Evolutionary conservation across 2,888 invertebrate species (phyloP), one percentile per base, ranked within the genome.

Genomic region (Macaria liturata): DNA sequence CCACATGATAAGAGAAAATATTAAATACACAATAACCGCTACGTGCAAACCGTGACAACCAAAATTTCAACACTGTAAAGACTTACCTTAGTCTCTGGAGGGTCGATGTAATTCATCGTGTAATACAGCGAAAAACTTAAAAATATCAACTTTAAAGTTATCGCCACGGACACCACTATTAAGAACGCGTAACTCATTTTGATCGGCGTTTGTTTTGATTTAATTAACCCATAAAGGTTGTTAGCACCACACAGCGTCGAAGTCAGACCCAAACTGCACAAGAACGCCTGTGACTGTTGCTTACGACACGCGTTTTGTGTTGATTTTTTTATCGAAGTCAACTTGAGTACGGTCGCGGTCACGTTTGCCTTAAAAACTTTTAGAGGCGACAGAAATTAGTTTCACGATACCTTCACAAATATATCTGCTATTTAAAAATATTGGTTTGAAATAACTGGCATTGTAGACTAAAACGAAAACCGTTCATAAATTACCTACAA

Each of bases 101-200:
- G 52, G 59, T 74, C 73, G 49, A 67, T 70, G 46, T 76, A 67
- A 58, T 86, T 86, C 56, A 87, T 59, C 4, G 88, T 88, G 64
- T 84, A 81, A 70, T 88, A 88, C 66, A 91, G 72, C 3, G 91
- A 90, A 61, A 89, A 88, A 78, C 83, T 84, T 63, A 91, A 72
- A 69, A 91, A 91, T 66, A 89, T 63, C 60, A 91, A 71, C 67
- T 91, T 90, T 46, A 89, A 53, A 49, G 86, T 83, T 42, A 91
- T 82, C 5, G 91, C 91, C 40, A 88, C 83, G 4, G 87, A 83
- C 62, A 86, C 88, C 53, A 91, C 90, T 68, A 90, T 85, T 60
- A 91, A 68, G 70, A 91, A 91, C 39, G 88, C 83, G 72, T 80
- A 80, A 61, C 66, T 81, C 86, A 84, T 86, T 53, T 61, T 80